phyloP scores from a whole-genome alignment of 2,797 vertebrate genomes.

The Hydrolagus colliei region DNA sequence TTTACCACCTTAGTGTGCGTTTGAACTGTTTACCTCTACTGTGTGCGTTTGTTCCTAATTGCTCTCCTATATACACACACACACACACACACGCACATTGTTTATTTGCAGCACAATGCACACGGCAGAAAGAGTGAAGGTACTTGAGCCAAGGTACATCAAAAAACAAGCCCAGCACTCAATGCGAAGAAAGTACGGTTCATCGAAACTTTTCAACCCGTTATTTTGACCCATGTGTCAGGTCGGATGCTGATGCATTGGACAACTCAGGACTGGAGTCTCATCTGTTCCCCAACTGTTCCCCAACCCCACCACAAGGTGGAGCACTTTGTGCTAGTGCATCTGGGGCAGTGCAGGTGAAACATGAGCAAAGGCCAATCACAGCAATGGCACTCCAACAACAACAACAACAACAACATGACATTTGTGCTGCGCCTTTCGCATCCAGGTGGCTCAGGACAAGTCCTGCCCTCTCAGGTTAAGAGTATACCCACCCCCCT shows the following conservation, averaged over 20 bases:
- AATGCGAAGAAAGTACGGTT: not conserved
- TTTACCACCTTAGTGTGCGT: no score
- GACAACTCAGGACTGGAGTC: not conserved
- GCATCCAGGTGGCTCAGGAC: not conserved
- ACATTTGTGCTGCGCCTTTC: no score
- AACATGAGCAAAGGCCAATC: not conserved
- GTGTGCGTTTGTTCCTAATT: no score
- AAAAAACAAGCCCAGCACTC: not conserved
- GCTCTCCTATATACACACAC: no score
- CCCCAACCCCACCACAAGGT: not conserved
- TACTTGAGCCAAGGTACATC: not conserved
- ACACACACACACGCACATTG: no score
- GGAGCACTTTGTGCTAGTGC: slow-evolving; percentile 10
- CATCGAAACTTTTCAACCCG: no score
- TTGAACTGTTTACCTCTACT: no score
- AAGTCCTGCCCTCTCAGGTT: not conserved
- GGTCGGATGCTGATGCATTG: not conserved
- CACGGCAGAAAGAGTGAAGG: no score
- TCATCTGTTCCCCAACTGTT: not conserved
- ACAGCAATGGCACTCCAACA: not conserved
- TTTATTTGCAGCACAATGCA: no score
- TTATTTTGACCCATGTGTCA: no score
- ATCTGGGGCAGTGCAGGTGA: not conserved
- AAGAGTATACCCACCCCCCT: no score
- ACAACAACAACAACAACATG: no score